These are phyloP conservation scores for Xestia xanthographa DNA, from an alignment of 2,888 invertebrate genomes.

Conservation along the genomic window DNA sequence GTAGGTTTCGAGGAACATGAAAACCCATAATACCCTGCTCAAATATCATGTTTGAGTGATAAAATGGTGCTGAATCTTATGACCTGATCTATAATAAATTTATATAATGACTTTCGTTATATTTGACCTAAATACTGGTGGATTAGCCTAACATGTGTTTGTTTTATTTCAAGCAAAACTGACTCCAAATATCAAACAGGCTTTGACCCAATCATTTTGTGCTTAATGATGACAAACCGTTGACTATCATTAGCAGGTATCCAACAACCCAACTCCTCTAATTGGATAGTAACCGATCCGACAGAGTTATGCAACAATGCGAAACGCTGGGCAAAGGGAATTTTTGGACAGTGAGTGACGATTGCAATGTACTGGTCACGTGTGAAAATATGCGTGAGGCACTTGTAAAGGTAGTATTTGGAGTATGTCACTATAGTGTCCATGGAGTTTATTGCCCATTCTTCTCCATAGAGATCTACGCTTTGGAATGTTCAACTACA, in stretches of 20 bases:
- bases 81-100: too few species aligned
- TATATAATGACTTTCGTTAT: neutral
- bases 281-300: conserved; percentile 12
- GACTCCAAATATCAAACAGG: neutral
- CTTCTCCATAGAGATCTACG: too few species aligned
- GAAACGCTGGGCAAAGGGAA: neutral
- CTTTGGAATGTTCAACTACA: too few species aligned
- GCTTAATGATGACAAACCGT: neutral
- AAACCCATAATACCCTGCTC: neutral
- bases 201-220: conserved; percentile 5
- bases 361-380: neutral
- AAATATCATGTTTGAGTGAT: neutral
- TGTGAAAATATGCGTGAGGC: neutral
- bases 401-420: neutral
- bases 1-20: neutral
- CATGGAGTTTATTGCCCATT: too few species aligned
- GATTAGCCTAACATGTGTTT: neutral
- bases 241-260: conserved; percentile 18
- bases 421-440: too few species aligned
- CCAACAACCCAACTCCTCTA: neutral
- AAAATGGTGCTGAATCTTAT: neutral
- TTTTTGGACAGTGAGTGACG: neutral
- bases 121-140: neutral
- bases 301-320: conserved; percentile 34
- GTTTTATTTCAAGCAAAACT: neutral